Base-by-base conservation (phyloP, 1,140 invertebrate species). In the Marisa cornuarietis region DNA sequence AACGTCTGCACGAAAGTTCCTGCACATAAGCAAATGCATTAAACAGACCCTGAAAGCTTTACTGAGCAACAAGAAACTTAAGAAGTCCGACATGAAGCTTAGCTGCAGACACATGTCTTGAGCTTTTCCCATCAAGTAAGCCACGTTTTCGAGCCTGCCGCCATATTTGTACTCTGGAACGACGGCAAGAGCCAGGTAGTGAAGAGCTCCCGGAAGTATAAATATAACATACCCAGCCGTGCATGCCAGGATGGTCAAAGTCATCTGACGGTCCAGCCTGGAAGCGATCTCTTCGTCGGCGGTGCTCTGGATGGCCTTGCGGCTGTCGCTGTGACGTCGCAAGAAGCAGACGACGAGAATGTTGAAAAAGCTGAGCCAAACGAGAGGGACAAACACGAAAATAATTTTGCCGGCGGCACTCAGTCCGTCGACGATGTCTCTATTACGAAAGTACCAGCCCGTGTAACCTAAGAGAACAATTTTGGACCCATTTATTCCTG, bases 261-360 rank as follows among this genome's bases (percentile, higher is more conserved):
- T 31, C 69, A 71, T 42, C 69, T 71, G 69, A 42, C 69, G 24
- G 24, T 71, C 69, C 20, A 9, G 69, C 49, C 42, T 71, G 26
- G 24, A 22, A 22, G 31, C 69, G 9, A 31, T 5, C 4, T 31
- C 24, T 7, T 31, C 22, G 49, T 42, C 13, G 69, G 24, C 20
- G 31, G 69, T 71, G 24, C n/a, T 42, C 49, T 26, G 24, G 24
- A 71, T 31, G 26, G 10, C 26, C 24, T 49, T 24, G 69, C 69
- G 69, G 24, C 7, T 49, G 24, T 22, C 69, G 69, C 42, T 49
- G 69, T 71, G n/a, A 51, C 69, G n/a, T 16, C 69, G 69, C 20
- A 71, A 31, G 6, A 20, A 31, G 69, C 14, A 49, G 24, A 71
- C 10, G n/a, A 49, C 31, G 69, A 26, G 2, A 49, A 14, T 6